Base-by-base conservation (phyloP, 2,113 vertebrate genomes). In the Oncorhynchus clarkii region DNA sequence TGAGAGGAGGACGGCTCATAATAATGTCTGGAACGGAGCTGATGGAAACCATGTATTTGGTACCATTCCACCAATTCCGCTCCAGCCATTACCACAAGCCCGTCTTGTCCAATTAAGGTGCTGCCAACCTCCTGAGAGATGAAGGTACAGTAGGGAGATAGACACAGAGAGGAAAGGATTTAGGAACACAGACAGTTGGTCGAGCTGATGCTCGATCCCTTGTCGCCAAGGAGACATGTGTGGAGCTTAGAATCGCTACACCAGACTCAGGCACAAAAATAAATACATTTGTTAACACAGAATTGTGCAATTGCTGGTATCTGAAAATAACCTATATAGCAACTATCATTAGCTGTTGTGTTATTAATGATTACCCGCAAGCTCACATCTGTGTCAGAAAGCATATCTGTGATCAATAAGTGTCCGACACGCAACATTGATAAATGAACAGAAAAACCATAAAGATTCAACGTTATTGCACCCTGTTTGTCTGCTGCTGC, bases 391-490 rank as follows among this genome's bases (percentile, higher is more conserved):
- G 78, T 77, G 73, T 54, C 59, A 48, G 71, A 75, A 62, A 72
- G 54, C 39, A 73, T 48, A 70, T 78, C 73, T 60, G 54, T 24
- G 66, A 81, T 82, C 82, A 78, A 85, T 85, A 67, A 34, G 76
- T 39, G 81, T 71, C 76, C 57, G 84, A 69, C 48, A 48, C 59
- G n/a, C 70, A 22, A 70, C 73, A 72, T 75, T 73, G 80, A 79
- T 70, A 70, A 76, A 72, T 71, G 34, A 16, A 31, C 62, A 6
- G 22, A 70, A 29, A 76, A 81, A 69, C 27, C 68, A 27, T 78
- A 85, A 86, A 80, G 82, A 57, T 62, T 87, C 84, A 22, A 84
- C 86, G 73, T 45, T 78, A 81, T 74, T 59, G 82, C 86, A 48
- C 80, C 59, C 49, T 60, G 65, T 72, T 78, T 72, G 73, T 78